phyloP scores from a whole-genome alignment of 2,797 vertebrate species.

The Phrynocephalus vlangalii region DNA sequence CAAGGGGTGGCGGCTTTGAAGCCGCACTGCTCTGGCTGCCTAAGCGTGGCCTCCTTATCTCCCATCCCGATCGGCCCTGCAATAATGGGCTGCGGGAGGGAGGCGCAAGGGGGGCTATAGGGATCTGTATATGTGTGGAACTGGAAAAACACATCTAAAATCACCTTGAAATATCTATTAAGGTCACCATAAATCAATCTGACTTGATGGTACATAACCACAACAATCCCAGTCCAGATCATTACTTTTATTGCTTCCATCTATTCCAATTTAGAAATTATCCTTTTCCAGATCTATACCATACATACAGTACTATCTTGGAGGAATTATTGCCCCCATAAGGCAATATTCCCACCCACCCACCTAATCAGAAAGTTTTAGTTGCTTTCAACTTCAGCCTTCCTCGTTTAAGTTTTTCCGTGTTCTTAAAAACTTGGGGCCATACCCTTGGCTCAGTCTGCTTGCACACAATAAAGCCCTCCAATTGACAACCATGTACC shows the following conservation, averaged over 20 bases:
- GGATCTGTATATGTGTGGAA: too few relatives aligned
- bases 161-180: not conserved
- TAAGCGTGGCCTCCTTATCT: too few relatives aligned
- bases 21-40: too few relatives aligned
- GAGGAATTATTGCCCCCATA: not conserved
- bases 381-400: not conserved
- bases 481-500: conserved; percentile 13
- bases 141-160: too few relatives aligned
- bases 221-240: too few relatives aligned
- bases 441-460: not conserved
- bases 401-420: not conserved
- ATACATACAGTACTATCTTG: not conserved
- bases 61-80: too few relatives aligned
- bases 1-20: too few relatives aligned
- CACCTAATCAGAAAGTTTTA: not conserved
- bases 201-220: too few relatives aligned
- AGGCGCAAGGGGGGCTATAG: too few relatives aligned
- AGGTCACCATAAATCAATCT: too few relatives aligned
- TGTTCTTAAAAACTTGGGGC: not conserved
- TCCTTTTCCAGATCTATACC: not conserved
- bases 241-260: not conserved
- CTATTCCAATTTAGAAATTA: not conserved
- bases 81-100: too few relatives aligned
- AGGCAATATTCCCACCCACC: not conserved
- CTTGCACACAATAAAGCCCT: not conserved